A percentile compares a stretch with the other conserved stretches of the same genome.
phyloP scores from a whole-genome alignment of 2,888 invertebrate species.

The Rotaria macrura region DNA sequence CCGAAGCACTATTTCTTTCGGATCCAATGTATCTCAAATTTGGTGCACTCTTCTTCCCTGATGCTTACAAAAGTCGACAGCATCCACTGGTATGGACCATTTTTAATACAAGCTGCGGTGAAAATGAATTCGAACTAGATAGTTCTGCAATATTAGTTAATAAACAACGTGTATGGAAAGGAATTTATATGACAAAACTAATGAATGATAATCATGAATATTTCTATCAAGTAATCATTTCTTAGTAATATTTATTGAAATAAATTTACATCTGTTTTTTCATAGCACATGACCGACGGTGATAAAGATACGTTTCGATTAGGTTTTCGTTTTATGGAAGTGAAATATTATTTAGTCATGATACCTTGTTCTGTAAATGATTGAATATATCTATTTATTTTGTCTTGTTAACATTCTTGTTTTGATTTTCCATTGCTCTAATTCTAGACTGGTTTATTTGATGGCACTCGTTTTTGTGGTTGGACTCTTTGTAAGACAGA shows the following conservation, averaged over 20 bases:
- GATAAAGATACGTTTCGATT: slow-evolving; percentile 1
- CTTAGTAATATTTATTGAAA: too few relatives aligned
- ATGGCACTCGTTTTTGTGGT: neutral
- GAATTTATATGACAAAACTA: neutral
- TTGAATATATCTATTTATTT: neutral
- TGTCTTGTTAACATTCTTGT: neutral
- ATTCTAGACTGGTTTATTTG: neutral
- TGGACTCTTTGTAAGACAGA: neutral
- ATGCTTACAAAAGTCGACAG: too few relatives aligned
- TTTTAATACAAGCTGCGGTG: too few relatives aligned
- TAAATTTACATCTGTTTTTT: neutral
- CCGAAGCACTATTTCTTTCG: too few relatives aligned
- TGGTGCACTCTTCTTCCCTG: too few relatives aligned
- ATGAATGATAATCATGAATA: too few relatives aligned
- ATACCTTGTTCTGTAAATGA: neutral
- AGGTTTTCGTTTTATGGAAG: neutral
- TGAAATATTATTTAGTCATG: neutral
- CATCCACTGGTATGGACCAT: too few relatives aligned
- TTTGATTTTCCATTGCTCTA: neutral
- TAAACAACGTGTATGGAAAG: neutral
- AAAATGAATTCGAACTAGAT: neutral
- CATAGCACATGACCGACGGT: neutral
- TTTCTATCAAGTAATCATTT: too few relatives aligned
- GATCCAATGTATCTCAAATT: too few relatives aligned
- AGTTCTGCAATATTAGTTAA: neutral